Evolutionary conservation across 2,888 invertebrate genomes (phyloP).

Genomic region (Camptogramma bilineatum): DNA sequence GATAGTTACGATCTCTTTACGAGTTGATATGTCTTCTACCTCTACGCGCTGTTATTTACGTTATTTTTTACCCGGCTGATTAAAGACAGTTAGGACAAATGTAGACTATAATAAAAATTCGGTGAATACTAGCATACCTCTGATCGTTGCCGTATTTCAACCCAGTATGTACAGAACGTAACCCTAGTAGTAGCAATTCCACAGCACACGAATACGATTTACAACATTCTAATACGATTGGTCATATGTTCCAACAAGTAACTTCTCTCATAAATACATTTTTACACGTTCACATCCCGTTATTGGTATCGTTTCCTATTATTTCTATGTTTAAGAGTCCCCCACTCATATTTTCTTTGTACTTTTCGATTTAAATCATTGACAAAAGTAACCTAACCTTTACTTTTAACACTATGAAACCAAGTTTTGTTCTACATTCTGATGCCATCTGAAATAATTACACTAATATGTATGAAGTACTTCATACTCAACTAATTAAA

Average conservation of each 20-base stretch:
- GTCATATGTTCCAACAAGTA: constrained; percentile 61
- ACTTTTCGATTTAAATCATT: constrained; percentile 74
- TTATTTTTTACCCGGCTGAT: no score
- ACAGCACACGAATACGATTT: constrained; percentile 57
- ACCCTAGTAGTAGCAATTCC: constrained; percentile 70
- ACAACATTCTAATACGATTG: constrained; percentile 60
- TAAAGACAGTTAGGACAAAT: background rate
- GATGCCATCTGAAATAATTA: constrained; percentile 70
- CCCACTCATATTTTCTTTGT: constrained; percentile 74
- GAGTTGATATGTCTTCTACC: no score
- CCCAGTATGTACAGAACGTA: constrained; percentile 44
- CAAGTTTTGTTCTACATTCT: constrained; percentile 72
- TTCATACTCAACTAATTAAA: constrained; percentile 67
- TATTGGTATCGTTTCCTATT: constrained; percentile 56
- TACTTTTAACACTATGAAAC: constrained; percentile 69
- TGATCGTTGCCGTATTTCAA: constrained; percentile 39
- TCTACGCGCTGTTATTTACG: no score
- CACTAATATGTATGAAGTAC: constrained; percentile 64
- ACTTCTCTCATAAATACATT: constrained; percentile 66
- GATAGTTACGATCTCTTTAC: no score
- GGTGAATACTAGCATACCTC: background rate
- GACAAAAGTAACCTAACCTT: constrained; percentile 71
- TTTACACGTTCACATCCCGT: constrained; percentile 63
- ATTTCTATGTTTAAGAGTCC: constrained; percentile 55
- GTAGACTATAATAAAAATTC: background rate